Evolutionary conservation across 2,113 vertebrate genomes (phyloP), one percentile per base, ranked within the genome.

Genomic region (Henicopernis longicauda): DNA sequence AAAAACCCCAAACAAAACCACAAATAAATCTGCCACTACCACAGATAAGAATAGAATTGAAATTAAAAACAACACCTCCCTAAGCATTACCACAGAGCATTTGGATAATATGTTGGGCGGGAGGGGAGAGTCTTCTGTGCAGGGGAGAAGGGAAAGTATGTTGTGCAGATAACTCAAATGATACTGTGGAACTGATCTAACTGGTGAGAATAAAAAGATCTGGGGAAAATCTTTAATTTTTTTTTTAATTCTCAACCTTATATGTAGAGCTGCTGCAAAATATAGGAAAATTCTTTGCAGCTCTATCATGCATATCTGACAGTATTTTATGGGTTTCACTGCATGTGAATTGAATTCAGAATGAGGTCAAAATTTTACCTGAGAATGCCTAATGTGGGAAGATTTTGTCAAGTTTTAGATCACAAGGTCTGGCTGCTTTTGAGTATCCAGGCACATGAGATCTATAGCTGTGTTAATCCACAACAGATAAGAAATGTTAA

Each of bases 271-370:
- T 65, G 13, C 71, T 70, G 63, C 3, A 58, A 90, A 82, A 47
- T 8, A 26, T 1, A 74, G 22, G 26, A 22, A n/a, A 31, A 45
- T 34, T 38, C 10, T 50, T 66, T 32, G 25, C 8, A 26, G 19
- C 15, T 81, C 17, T 45, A 0, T 38, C 23, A 13, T 5, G 9
- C 27, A 17, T 6, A 45, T n/a, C 3, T 5, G 21, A 17, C 31
- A 34, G 31, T 36, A 19, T 45, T 40, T 54, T 20, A 26, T 38
- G 36, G 20, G 25, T 67, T 82, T 82, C 44, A 58, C 34, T 50
- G 16, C 27, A 44, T 42, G 15, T 40, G 27, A 40, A n/a, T 13
- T 15, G 27, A 67, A 38, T 63, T 72, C 44, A 59, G 20, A 32
- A 34, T 2, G 19, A 65, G 27, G 17, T 52, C 11, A 36, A 31